Evolutionary conservation across 2,888 invertebrate species (phyloP).

Genomic region (Pyrgus malvae): DNA sequence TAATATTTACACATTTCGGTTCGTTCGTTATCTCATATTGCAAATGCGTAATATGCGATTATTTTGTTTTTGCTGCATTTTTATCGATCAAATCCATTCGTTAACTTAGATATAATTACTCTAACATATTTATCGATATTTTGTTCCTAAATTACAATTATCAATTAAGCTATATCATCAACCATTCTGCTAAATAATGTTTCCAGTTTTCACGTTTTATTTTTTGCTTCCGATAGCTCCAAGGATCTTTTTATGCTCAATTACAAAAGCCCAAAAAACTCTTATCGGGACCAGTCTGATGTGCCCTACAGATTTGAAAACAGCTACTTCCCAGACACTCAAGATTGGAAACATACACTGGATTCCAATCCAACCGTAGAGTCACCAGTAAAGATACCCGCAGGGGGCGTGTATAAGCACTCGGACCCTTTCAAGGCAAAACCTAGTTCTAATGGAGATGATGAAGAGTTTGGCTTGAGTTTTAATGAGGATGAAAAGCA

Average conservation of each 20-base stretch:
- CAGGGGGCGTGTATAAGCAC: conserved; percentile 63
- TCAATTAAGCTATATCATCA: too few species aligned
- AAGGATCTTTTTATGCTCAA: conserved; percentile 44
- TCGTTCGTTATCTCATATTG: too few species aligned
- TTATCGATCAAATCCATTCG: too few species aligned
- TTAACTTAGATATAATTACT: too few species aligned
- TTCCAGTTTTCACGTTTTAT: too few species aligned
- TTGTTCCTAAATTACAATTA: too few species aligned
- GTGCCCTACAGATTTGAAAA: conserved; percentile 58
- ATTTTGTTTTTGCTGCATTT: too few species aligned
- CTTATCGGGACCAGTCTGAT: conserved; percentile 32
- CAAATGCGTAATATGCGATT: too few species aligned
- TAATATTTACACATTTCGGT: too few species aligned
- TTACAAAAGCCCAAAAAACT: conserved; percentile 45
- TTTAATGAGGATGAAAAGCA: conserved; percentile 48
- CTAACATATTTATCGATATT: too few species aligned
- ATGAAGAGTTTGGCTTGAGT: conserved; percentile 49
- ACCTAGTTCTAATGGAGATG: conserved; percentile 41
- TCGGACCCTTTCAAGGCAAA: conserved; percentile 57
- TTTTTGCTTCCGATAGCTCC: conserved; percentile 42
- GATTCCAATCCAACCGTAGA: conserved; percentile 59
- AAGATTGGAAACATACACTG: conserved; percentile 46
- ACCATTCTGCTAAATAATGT: too few species aligned
- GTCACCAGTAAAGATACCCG: conserved; percentile 49
- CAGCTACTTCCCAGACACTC: conserved; percentile 43